Evolutionary conservation across 64 coral and sea anemone genomes (phyloP).

Genomic region (Porites australiensis): DNA sequence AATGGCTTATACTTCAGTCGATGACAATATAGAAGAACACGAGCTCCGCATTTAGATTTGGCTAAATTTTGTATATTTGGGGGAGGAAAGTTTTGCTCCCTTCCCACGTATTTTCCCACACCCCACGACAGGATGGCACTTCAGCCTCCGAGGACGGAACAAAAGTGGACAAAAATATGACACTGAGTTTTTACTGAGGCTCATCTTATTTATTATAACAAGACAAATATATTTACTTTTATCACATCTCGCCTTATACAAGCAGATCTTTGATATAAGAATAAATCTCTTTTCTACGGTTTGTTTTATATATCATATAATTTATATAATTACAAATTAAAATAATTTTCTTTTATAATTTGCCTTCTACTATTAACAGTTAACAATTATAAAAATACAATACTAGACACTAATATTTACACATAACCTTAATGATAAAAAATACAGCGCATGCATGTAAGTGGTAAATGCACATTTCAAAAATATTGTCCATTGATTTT

Average conservation of each 20-base stretch:
- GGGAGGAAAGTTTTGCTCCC: no score
- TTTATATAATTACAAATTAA: background rate
- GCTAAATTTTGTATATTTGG: no score
- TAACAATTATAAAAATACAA: background rate
- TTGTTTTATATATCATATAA: constrained; percentile 2
- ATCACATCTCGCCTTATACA: background rate
- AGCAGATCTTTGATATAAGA: constrained; percentile 20
- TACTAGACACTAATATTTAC: no score
- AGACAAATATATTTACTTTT: constrained; percentile 5
- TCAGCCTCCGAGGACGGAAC: no score
- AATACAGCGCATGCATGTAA: background rate
- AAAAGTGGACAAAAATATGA: no score
- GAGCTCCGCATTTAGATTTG: no score
- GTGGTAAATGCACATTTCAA: background rate
- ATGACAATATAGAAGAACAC: no score
- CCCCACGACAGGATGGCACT: no score
- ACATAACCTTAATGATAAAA: no score
- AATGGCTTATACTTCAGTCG: no score
- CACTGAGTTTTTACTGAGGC: background rate
- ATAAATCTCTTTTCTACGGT: constrained; percentile 15
- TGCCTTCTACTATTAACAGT: background rate
- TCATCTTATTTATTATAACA: background rate
- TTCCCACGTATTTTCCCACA: no score
- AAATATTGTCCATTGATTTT: background rate
- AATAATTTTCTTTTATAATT: constrained; percentile 21